These are phyloP conservation scores for Ametastegia equiseti DNA, from an alignment of 2,888 invertebrate species.

Conservation along the genomic window DNA sequence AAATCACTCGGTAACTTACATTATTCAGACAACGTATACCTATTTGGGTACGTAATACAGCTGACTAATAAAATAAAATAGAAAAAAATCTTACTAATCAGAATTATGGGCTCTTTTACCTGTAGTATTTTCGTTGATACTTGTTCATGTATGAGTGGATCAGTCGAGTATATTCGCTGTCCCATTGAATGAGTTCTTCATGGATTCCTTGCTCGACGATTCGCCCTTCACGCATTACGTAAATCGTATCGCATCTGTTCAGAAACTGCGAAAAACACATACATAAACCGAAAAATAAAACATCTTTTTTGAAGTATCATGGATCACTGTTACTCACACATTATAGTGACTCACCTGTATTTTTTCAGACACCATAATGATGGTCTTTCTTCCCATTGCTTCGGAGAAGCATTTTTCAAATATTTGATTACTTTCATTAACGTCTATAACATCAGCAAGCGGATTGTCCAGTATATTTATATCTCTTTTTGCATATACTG, in stretches of 20 bases:
- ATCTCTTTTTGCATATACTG: conserved; percentile 74
- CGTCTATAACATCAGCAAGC: conserved; percentile 54
- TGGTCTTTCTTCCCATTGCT: conserved; percentile 56
- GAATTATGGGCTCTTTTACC: conserved; percentile 1
- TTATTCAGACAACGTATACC: too few relatives aligned
- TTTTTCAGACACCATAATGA: conserved; percentile 61
- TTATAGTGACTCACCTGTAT: conserved; percentile 54
- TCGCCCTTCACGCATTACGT: conserved; percentile 78
- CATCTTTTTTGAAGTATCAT: background rate
- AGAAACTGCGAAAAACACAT: conserved; percentile 75
- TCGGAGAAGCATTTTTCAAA: conserved; percentile 60
- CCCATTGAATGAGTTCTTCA: conserved; percentile 73
- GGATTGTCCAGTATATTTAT: conserved; percentile 64
- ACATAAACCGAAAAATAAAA: too few relatives aligned
- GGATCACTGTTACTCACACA: background rate
- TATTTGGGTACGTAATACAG: too few relatives aligned
- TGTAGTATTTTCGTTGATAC: conserved; percentile 50
- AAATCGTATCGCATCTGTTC: conserved; percentile 78
- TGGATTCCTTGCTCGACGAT: conserved; percentile 79
- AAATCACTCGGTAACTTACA: too few relatives aligned
- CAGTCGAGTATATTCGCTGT: conserved; percentile 63
- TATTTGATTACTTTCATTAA: conserved; percentile 56
- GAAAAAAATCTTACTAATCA: background rate
- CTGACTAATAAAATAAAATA: background rate
- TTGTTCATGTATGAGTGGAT: conserved; percentile 56